Evolutionary conservation across 2,888 invertebrate genomes (phyloP).

Genomic region (Napeogenes sylphis): DNA sequence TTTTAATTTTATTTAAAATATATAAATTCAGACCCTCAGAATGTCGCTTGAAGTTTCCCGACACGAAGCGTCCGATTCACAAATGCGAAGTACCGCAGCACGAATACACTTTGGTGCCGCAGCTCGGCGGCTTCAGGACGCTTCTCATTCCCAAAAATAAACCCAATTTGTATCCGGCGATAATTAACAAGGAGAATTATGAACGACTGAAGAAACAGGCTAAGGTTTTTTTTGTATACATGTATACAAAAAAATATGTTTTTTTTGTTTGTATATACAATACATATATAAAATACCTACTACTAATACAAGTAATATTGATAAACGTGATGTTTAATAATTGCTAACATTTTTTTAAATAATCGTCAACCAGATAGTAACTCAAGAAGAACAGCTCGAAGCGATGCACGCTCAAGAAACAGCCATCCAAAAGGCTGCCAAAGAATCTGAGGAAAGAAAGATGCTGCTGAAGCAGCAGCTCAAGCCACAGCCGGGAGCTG

Average conservation of each 20-base stretch:
- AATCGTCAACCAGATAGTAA: constrained; percentile 45
- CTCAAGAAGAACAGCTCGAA: constrained; percentile 55
- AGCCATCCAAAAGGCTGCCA: constrained; percentile 72
- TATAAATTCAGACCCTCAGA: constrained; percentile 55
- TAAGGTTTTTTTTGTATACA: constrained; percentile 52
- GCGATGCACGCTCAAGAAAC: constrained; percentile 74
- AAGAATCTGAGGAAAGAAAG: constrained; percentile 79
- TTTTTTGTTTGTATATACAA: too few species aligned
- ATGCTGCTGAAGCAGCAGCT: constrained; percentile 65
- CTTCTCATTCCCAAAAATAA: constrained; percentile 73
- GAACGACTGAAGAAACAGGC: constrained; percentile 78
- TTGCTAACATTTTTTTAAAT: background rate
- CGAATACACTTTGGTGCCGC: constrained; percentile 52
- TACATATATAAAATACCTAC: too few species aligned
- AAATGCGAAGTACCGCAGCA: constrained; percentile 56
- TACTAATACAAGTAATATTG: too few species aligned
- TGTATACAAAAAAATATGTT: too few species aligned
- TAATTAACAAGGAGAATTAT: constrained; percentile 79
- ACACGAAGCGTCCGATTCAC: constrained; percentile 61
- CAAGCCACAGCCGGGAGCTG: constrained; percentile 60
- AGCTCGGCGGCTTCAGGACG: constrained; percentile 59
- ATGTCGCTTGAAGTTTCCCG: constrained; percentile 67
- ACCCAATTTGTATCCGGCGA: constrained; percentile 76
- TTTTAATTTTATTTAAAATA: too few species aligned
- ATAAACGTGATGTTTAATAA: too few species aligned